Evolutionary conservation across 2,888 invertebrate species (phyloP).

Genomic region (Zhengitettix transpicula): DNA sequence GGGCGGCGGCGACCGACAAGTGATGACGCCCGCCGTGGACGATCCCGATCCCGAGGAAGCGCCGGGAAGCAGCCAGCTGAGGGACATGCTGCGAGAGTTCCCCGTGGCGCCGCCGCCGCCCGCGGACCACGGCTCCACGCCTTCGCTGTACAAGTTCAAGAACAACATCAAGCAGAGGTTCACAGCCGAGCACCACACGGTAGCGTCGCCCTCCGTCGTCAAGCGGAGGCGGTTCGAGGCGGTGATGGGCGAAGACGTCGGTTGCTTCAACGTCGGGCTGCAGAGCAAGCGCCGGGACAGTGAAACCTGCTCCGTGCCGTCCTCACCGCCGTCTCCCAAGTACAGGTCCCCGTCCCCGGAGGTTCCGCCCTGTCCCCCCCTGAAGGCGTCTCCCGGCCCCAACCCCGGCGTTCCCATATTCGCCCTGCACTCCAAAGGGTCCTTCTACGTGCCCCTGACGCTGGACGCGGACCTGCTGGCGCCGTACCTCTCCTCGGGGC

Average conservation of each 20-base stretch:
- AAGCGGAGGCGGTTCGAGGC: background rate
- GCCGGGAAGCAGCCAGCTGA: slow-evolving; percentile 20
- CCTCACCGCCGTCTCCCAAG: background rate
- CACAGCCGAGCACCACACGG: slow-evolving; percentile 21
- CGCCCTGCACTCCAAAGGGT: slow-evolving; percentile 74
- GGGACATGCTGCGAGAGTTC: slow-evolving; percentile 22
- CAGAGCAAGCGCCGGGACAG: slow-evolving; percentile 8
- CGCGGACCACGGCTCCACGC: background rate
- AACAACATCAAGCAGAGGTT: slow-evolving; percentile 85
- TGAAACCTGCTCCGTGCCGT: slow-evolving; percentile 8
- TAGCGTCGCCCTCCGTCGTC: background rate
- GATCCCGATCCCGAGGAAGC: background rate
- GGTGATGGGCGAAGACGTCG: background rate
- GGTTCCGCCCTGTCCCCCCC: background rate
- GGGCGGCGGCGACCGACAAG: background rate
- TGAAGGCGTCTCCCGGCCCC: background rate
- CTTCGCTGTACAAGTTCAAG: slow-evolving; percentile 66
- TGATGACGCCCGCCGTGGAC: background rate
- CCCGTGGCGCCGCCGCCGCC: background rate
- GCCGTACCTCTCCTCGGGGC: slow-evolving; percentile 38
- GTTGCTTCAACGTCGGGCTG: background rate
- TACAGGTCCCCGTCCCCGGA: slow-evolving; percentile 3
- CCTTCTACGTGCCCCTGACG: slow-evolving; percentile 74
- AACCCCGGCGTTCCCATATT: slow-evolving; percentile 60
- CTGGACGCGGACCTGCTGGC: slow-evolving; percentile 56